Base-by-base conservation (phyloP, 1,140 invertebrate genomes). In the Pectinophora gossypiella region DNA sequence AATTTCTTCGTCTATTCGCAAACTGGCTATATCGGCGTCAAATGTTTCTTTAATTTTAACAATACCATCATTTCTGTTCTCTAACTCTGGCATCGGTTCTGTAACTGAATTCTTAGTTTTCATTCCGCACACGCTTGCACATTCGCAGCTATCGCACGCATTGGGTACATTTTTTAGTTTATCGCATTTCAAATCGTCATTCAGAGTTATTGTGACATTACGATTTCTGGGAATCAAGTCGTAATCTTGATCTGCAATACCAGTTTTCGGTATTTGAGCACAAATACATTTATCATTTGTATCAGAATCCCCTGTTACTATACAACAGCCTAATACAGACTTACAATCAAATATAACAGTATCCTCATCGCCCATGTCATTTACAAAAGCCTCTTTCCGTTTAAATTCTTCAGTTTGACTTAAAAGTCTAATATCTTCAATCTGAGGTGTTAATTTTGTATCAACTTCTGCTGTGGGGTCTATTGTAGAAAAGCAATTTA, bases 31-130 rank as follows among this genome's bases (percentile, higher is more conserved):
- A 44, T 81, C 75, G 19, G 54, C 47, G 56, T 84, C 80, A 43
- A 72, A 65, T 32, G 64, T 78, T 16, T 86, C 71, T 51, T 64
- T 75, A 13, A 84, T 54, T 70, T 83, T 86, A 16, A 84, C 62
- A 27, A 61, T 66, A 32, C 80, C 78, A 62, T 81, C 70, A 48
- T 43, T 49, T 50, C 54, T 72, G 21, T 69, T 73, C 54, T 71
- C 70, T 47, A 78, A 56, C 54, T 65, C 45, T 40, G 70, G 67
- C 27, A 20, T 6, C 1, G 18, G 15, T 15, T 23, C 7, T 21
- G n/a, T 40, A n/a, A 0, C 19, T 3, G 19, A 27, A 12, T 19
- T 48, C 15, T 48, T 51, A 20, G 4, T 15, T 38, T 2, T 40
- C 13, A 20, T 23, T 44, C 22, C 18, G 19, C 36, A 48, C 16